phyloP scores from a whole-genome alignment of 35 echinoderm and acorn worm species.

The Apostichopus japonicus region DNA sequence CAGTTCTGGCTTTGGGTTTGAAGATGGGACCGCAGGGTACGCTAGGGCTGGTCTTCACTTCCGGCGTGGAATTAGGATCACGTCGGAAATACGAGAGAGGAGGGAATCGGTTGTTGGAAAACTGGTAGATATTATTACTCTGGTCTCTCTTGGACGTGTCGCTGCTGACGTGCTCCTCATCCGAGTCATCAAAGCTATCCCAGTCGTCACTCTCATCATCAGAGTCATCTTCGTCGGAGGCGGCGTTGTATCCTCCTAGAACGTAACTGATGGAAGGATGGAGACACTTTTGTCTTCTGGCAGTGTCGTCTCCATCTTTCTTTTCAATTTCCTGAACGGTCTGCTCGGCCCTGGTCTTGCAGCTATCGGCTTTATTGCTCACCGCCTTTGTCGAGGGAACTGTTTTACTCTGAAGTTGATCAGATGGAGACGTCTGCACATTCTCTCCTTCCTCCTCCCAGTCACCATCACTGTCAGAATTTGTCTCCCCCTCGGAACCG shows the following conservation, averaged over 20 bases:
- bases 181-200: constrained; percentile 56
- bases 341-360: background rate
- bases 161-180: constrained; percentile 5
- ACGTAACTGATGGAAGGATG: constrained; percentile 53
- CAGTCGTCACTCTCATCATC: constrained; percentile 59
- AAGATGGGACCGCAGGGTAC: constrained; percentile 53
- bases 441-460: background rate
- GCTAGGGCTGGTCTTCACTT: constrained; percentile 22
- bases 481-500: constrained; percentile 48
- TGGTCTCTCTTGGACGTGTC: background rate
- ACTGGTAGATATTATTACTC: constrained; percentile 3
- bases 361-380: background rate
- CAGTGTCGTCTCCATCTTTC: background rate
- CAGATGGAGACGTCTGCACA: background rate
- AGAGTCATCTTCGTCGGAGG: background rate
- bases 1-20: constrained; percentile 44
- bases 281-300: constrained; percentile 26
- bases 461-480: constrained; percentile 22
- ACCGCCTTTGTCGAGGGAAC: background rate
- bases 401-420: background rate
- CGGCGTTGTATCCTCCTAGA: constrained; percentile 24
- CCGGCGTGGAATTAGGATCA: background rate
- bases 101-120: constrained; percentile 32
- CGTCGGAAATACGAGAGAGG: constrained; percentile 4
- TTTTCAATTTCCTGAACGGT: background rate